Evolutionary conservation across 2,113 vertebrate genomes (phyloP), one percentile per base, ranked within the genome.

Genomic region (Neotragus pygmaeus): DNA sequence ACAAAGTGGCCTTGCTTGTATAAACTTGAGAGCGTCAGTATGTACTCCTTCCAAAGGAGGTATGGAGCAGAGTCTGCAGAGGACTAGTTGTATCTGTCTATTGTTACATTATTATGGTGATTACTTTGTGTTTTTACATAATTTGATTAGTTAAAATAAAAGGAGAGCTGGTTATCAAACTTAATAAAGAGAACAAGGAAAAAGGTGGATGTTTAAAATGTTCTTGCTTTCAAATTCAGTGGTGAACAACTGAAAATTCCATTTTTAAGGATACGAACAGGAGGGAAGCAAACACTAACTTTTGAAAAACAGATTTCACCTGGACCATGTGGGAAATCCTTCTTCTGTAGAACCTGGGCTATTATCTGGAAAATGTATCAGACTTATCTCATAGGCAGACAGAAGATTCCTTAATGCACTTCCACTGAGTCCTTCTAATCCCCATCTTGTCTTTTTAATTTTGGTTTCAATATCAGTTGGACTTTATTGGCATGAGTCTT

Each of bases 251-350:
- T 90, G 28, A 70, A 89, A 95, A 90, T 62, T 94, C 64, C 60
- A 7, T 66, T 87, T 93, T 91, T 84, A 91, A 88, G 11, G 49
- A 84, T 15, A 94, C 43, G 17, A 87, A 62, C 4, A 62, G 83
- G n/a, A 85, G 53, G 45, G 62, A 91, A 45, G 70, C 14, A 92
- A 89, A 87, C 15, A 51, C 12, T 73, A 43, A 58, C 25, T 64
- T 96, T 70, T 78, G 84, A 75, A 92, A 90, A 88, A 23, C 75
- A 90, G 45, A 96, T 96, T 77, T 93, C 51, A 90, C 57, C 47
- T 53, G 83, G 33, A 88, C 62, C 10, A 23, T 57, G 64, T 92
- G 62, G 28, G 49, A 92, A 95, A 58, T 25, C 7, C 39, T 80
- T 97, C 12, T 53, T 28, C 23, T 62, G 23, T 47, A 39, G 33